Base-by-base conservation (phyloP, 2,888 invertebrate species). In the Rhodophaea formosa region DNA sequence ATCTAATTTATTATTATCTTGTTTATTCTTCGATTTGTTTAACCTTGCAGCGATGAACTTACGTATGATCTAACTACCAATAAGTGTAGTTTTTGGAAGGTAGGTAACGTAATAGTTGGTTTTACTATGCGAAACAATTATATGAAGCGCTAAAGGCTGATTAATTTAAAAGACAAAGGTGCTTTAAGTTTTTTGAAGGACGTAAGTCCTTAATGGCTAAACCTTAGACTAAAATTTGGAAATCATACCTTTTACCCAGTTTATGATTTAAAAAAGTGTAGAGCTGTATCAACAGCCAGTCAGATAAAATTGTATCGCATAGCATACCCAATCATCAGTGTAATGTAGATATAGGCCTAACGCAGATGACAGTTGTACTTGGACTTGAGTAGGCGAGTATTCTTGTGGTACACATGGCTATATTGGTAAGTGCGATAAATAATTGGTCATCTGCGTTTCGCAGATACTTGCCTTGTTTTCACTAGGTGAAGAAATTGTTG, bases 391-490 rank as follows among this genome's bases (percentile, higher is more conserved):
- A 32, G 32, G n/a, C n/a, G 8, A 32, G 8, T 8, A 32, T 32
- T 32, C 32, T 32, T 32, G 32, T 35, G 35, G 10, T 10, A 35
- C 10, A 35, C n/a, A 6, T 12, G 35, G 1, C 7, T 7, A 10
- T 0, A 10, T 6, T 32, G 12, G 7, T 35, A 35, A 35, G 10
- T 35, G 35, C 7, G 1, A 8, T 8, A 35, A 35, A 35, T 35
- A 0, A 10, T 49, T 49, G 49, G 32, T 49, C 30, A 14, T 49
- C 30, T 49, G 49, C 49, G 32, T 49, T 49, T 49, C 32, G 30
- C 15, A 32, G 15, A 51, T 43, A 35, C 10, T 49, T 14, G 32
- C 32, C 32, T 49, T 49, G 49, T 57, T 60, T 58, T 39, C 49
- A 16, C 15, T 32, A 49, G 8, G 49, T 15, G 3, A 14, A 8